Conservation (phyloP, 2,113 vertebrate genomes). For the Gobius niger region DNA sequence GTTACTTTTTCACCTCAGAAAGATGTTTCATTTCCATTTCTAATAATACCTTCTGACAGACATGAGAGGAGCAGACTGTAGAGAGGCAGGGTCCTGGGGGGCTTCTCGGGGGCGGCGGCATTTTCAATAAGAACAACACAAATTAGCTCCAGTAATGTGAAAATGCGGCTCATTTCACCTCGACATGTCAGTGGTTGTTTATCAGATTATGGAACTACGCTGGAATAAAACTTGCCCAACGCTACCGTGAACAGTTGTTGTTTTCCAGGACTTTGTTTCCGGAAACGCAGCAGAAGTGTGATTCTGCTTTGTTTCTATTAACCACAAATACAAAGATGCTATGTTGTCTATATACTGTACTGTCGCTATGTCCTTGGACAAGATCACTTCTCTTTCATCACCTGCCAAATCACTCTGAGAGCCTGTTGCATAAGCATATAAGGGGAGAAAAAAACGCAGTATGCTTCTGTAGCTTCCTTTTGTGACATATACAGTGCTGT, state of each 20-base stretch:
- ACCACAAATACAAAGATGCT: neutral
- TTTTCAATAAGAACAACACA: neutral
- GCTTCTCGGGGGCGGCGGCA: neutral
- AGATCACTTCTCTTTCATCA: no score
- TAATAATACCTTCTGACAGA: constrained; percentile 4
- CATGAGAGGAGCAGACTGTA: constrained; percentile 1
- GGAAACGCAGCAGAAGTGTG: neutral
- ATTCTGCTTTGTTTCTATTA: neutral
- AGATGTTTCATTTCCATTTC: constrained; percentile 3
- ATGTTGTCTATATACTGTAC: neutral
- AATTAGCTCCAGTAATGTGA: neutral
- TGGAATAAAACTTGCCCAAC: neutral
- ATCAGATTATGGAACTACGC: neutral
- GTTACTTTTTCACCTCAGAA: neutral
- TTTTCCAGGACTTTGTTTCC: no score
- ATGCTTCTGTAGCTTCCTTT: no score
- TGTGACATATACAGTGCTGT: no score
- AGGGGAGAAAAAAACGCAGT: no score
- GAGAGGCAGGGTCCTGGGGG: neutral
- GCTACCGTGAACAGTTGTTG: neutral
- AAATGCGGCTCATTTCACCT: neutral
- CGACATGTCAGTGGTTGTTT: neutral
- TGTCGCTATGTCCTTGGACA: neutral
- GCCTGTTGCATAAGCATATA: no score
- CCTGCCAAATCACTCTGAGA: no score